Conservation (phyloP, 2,113 vertebrate species). For the Actenoides lindsayi region DNA sequence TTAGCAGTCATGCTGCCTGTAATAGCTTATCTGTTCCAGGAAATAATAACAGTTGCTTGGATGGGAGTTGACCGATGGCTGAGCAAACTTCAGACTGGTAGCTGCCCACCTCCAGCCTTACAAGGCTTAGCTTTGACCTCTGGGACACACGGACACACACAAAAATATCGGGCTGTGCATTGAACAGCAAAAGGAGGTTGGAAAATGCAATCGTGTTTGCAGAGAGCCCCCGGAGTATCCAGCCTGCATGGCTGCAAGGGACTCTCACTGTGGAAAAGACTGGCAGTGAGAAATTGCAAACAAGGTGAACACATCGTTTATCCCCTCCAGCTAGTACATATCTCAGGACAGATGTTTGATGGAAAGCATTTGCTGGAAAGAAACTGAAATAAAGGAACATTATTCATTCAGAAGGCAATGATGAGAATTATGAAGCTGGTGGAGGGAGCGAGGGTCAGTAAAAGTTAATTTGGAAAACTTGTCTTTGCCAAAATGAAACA, state of each 20-base stretch:
- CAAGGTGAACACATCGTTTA: background rate
- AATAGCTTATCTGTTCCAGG: background rate
- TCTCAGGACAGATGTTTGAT: background rate
- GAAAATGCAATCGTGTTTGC: background rate
- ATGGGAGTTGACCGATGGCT: background rate
- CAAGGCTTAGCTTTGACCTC: background rate
- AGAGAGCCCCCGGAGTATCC: background rate
- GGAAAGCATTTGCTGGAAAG: background rate
- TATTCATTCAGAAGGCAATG: background rate
- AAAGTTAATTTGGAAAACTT: slow-evolving; percentile 56
- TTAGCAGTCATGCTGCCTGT: background rate
- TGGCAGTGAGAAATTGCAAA: background rate
- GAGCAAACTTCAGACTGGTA: background rate
- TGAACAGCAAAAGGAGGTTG: background rate
- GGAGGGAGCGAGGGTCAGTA: slow-evolving; percentile 14
- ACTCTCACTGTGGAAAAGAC: background rate
- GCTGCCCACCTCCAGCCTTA: background rate
- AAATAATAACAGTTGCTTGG: background rate
- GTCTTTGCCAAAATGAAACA: slow-evolving; percentile 57
- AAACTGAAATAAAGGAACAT: slow-evolving; percentile 12
- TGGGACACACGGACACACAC: no score
- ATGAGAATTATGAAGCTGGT: slow-evolving; percentile 6
- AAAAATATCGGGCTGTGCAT: background rate
- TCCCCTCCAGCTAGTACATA: background rate
- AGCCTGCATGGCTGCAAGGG: background rate